Conservation (phyloP, 2,113 vertebrate genomes). For the Anser cygnoides region DNA sequence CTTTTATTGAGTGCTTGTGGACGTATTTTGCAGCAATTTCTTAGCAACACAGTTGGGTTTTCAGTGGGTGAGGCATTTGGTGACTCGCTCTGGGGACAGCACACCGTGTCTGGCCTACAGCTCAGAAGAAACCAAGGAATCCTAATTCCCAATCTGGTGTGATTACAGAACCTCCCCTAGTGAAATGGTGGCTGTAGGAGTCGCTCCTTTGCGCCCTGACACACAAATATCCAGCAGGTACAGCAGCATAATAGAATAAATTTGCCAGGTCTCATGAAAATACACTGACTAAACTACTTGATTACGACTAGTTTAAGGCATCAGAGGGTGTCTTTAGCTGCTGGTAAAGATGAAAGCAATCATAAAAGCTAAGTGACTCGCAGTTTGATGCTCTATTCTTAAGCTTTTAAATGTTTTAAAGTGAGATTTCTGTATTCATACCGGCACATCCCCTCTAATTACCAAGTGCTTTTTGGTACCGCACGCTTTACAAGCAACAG, state of each 20-base stretch:
- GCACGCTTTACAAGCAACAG: not conserved
- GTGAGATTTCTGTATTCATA: not conserved
- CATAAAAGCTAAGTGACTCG: slow-evolving; percentile 22
- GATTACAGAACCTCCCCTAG: not conserved
- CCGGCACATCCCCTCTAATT: slow-evolving; percentile 11
- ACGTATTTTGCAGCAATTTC: not conserved
- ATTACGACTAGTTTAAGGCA: slow-evolving; percentile 32
- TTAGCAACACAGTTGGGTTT: not conserved
- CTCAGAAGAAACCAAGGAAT: not conserved
- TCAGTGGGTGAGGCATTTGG: not conserved
- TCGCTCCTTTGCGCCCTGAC: not conserved
- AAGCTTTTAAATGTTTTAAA: slow-evolving; percentile 20
- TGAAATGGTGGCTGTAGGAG: not conserved
- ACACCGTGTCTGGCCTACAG: not conserved
- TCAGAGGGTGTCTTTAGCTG: slow-evolving; percentile 14
- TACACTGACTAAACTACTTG: slow-evolving; percentile 15
- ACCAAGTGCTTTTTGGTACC: not conserved
- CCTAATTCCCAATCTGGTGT: not conserved
- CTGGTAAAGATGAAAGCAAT: slow-evolving; percentile 31
- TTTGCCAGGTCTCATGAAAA: slow-evolving; percentile 26
- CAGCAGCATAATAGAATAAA: slow-evolving; percentile 2
- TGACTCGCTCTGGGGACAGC: not conserved
- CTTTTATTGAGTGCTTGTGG: not conserved
- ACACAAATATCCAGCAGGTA: slow-evolving; percentile 15
- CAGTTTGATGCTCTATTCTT: slow-evolving; percentile 16